Percentiles rank a stretch among this genome's conserved stretches.
These are phyloP conservation scores for Exocentrus adspersus DNA, from an alignment of 2,888 invertebrate genomes.

Conservation along the genomic window DNA sequence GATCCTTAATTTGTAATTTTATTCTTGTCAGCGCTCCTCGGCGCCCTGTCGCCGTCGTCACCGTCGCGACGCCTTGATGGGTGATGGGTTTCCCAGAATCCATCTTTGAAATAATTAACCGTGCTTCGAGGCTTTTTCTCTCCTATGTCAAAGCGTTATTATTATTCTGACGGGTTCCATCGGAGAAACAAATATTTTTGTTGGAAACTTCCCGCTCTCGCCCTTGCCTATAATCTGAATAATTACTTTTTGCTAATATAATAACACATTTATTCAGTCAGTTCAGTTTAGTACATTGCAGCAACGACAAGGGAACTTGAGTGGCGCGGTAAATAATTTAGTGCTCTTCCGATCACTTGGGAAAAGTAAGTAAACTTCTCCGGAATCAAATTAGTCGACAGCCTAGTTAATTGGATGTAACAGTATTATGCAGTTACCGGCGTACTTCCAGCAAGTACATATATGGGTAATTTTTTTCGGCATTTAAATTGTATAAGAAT, in stretches of 20 bases:
- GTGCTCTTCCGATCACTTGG: too few relatives aligned
- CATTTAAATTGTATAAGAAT: too few relatives aligned
- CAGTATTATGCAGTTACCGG: too few relatives aligned
- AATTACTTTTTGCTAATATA: slow-evolving; percentile 29
- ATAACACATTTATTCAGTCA: slow-evolving; percentile 9
- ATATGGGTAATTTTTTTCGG: too few relatives aligned
- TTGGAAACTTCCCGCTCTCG: slow-evolving; percentile 1
- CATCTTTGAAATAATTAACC: slow-evolving; percentile 33
- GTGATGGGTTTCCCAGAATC: slow-evolving; percentile 30
- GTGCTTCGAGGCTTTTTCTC: slow-evolving; percentile 3
- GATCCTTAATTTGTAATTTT: slow-evolving; percentile 38
- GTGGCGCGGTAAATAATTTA: too few relatives aligned
- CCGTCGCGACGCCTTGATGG: slow-evolving; percentile 17
- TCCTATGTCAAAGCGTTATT: slow-evolving; percentile 10
- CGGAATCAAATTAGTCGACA: too few relatives aligned
- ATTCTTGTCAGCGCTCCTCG: slow-evolving; percentile 36
- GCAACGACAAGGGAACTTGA: background rate
- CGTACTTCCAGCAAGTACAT: too few relatives aligned
- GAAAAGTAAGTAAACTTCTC: too few relatives aligned
- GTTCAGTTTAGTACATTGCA: background rate
- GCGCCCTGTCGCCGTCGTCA: slow-evolving; percentile 14
- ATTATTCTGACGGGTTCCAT: slow-evolving; percentile 12
- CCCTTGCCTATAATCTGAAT: slow-evolving; percentile 24
- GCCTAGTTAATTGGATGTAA: too few relatives aligned
- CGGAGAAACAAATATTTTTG: slow-evolving; percentile 20